These are phyloP conservation scores for Porites cylindrica DNA, from an alignment of 92 coral and sea anemone genomes.

Conservation along the genomic window DNA sequence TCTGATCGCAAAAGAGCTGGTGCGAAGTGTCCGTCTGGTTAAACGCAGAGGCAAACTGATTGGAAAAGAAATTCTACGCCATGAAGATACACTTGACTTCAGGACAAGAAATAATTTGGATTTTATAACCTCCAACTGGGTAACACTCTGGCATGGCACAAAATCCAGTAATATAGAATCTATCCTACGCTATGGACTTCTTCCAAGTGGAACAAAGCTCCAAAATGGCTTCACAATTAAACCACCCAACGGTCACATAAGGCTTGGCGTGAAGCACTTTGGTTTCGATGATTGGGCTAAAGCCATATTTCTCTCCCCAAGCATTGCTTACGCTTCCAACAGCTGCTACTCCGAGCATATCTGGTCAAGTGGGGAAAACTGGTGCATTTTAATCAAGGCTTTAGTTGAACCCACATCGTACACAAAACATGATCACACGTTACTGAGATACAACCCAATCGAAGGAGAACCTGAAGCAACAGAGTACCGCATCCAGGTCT, in stretches of 20 bases:
- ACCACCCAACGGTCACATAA: conserved; percentile 51
- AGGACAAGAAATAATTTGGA: conserved; percentile 49
- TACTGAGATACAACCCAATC: conserved; percentile 51
- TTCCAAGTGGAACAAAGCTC: conserved; percentile 54
- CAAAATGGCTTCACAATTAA: conserved; percentile 31
- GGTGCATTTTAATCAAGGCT: conserved; percentile 75
- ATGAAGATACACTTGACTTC: conserved; percentile 36
- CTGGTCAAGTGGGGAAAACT: conserved; percentile 20
- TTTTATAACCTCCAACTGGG: conserved; percentile 50
- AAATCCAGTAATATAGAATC: conserved; percentile 51
- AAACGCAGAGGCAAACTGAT: conserved; percentile 44
- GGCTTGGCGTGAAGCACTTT: conserved; percentile 34
- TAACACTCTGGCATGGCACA: conserved; percentile 75
- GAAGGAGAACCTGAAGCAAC: conserved; percentile 66
- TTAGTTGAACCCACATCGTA: conserved; percentile 53
- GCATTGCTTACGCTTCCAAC: conserved; percentile 62
- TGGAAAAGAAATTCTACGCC: conserved; percentile 63
- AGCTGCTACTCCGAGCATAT: conserved; percentile 59
- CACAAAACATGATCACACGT: conserved; percentile 60
- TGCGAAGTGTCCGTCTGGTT: conserved; percentile 25
- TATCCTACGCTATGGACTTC: conserved; percentile 56
- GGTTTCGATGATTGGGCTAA: conserved; percentile 70
- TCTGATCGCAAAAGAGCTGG: conserved; percentile 38
- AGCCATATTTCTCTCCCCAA: conserved; percentile 77
- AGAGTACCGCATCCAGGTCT: conserved; percentile 72